phyloP scores from a whole-genome alignment of 2,113 vertebrate species.

The Danio rerio region DNA sequence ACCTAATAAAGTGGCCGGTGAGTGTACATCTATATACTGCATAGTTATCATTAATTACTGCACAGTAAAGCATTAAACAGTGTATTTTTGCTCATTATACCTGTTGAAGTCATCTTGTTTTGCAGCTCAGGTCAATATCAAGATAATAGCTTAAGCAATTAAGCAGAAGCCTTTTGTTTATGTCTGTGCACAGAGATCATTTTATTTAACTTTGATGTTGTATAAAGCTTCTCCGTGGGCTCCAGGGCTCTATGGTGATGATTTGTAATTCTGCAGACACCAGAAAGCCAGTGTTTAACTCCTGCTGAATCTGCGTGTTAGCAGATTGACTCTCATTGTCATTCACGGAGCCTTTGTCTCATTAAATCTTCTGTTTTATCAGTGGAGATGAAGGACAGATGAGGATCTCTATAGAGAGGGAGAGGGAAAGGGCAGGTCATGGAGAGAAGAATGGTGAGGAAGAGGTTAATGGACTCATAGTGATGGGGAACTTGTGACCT shows the following conservation, averaged over 20 bases:
- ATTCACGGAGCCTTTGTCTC: not conserved
- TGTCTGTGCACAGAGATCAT: too few relatives aligned
- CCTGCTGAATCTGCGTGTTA: not conserved
- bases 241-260: not conserved
- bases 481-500: not conserved
- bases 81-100: too few relatives aligned
- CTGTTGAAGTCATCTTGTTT: too few relatives aligned
- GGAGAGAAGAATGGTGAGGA: not conserved
- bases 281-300: not conserved
- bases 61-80: too few relatives aligned
- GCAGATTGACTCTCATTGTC: not conserved
- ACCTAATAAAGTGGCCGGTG: too few relatives aligned
- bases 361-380: not conserved
- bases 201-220: too few relatives aligned
- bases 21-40: too few relatives aligned
- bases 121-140: too few relatives aligned
- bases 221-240: not conserved
- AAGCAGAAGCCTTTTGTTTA: too few relatives aligned
- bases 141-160: too few relatives aligned
- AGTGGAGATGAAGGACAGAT: conserved; percentile 17
- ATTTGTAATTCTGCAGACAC: not conserved
- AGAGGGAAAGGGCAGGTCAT: not conserved
- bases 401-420: conserved; percentile 8
- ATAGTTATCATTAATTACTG: too few relatives aligned
- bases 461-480: not conserved